A percentile compares a stretch with the other conserved stretches of the same genome.
Conservation (phyloP, 2,113 vertebrate species). For the Rynchops niger region DNA sequence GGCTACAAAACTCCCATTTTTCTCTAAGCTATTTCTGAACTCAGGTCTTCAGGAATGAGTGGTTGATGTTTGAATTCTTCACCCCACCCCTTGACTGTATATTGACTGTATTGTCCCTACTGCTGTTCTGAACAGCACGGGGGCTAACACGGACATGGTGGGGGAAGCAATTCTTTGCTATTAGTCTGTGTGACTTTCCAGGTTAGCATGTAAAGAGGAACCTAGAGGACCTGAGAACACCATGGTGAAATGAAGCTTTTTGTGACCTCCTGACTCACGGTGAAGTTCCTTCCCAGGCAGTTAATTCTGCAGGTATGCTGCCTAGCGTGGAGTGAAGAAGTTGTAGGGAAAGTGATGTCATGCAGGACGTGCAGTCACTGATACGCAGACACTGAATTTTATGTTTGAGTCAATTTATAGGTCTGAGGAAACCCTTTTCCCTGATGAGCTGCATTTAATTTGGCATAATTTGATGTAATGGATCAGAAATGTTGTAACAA, state of each 20-base stretch:
- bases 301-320: background rate
- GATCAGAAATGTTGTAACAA: conserved; percentile 1
- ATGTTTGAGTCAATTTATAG: background rate
- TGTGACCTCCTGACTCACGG: background rate
- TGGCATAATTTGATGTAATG: conserved; percentile 1
- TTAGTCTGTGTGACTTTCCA: background rate
- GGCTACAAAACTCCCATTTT: background rate
- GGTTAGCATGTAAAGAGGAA: background rate
- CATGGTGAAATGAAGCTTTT: background rate
- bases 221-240: background rate
- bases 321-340: background rate
- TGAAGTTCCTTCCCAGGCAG: background rate
- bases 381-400: background rate
- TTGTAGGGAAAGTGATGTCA: background rate
- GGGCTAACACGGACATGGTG: background rate
- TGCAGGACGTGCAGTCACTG: background rate
- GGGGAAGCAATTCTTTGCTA: background rate
- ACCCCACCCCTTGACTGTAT: background rate
- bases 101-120: background rate
- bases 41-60: background rate
- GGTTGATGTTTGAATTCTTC: background rate
- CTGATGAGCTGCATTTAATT: background rate
- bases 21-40: background rate
- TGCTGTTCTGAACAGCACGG: background rate
- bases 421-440: background rate